These are phyloP conservation scores for Helicoverpa zea DNA, from an alignment of 1,140 invertebrate genomes.

Conservation along the genomic window DNA sequence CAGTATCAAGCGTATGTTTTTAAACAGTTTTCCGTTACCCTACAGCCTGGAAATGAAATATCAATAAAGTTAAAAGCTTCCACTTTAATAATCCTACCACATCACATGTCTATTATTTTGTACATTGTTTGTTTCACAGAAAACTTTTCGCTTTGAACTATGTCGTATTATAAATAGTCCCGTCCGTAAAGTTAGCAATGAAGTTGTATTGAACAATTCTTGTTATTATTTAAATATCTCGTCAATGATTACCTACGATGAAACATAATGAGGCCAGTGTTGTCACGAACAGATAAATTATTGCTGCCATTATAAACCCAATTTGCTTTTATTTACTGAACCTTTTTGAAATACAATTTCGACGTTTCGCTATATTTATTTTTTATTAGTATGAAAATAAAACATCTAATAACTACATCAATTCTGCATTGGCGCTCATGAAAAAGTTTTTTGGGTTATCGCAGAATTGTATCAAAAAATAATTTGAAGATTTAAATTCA, in stretches of 20 bases:
- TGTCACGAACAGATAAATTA: conserved; percentile 29
- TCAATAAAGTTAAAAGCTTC: conserved; percentile 73
- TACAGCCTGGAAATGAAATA: conserved; percentile 61
- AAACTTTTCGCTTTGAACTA: not conserved
- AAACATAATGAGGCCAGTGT: not conserved
- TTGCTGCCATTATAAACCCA: not conserved
- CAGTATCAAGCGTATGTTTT: not conserved
- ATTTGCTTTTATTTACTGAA: not conserved
- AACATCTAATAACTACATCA: not conserved
- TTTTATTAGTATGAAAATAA: too few relatives aligned
- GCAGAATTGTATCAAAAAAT: too few relatives aligned
- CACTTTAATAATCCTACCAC: conserved; percentile 53
- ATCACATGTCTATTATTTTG: not conserved
- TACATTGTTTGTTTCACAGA: conserved; percentile 7
- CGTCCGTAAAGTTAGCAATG: not conserved
- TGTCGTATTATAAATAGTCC: not conserved
- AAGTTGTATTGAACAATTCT: not conserved
- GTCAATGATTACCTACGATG: not conserved
- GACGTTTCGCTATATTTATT: too few relatives aligned
- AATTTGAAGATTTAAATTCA: too few relatives aligned
- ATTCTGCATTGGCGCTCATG: too few relatives aligned
- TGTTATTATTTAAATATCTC: conserved; percentile 1
- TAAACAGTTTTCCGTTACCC: conserved; percentile 6
- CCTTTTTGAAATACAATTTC: not conserved
- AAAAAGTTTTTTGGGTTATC: not conserved